Percentiles rank a stretch among this genome's conserved stretches.
Evolutionary conservation across 2,113 vertebrate species (phyloP).

Genomic region (Ursus arctos): DNA sequence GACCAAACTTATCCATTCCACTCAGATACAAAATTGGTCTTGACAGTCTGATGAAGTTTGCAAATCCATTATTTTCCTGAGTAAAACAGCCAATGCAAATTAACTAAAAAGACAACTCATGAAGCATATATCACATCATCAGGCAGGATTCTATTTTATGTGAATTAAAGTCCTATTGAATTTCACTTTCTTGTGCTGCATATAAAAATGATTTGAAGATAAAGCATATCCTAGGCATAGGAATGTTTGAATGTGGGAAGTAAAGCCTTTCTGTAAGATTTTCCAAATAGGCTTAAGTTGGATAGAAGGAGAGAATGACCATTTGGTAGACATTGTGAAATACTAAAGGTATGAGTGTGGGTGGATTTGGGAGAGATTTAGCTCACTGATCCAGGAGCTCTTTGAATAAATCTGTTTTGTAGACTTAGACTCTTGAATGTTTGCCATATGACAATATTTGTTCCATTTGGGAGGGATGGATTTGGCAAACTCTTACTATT

Average conservation of each 20-base stretch:
- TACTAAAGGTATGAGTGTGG: neutral
- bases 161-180: neutral
- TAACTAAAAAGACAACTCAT: neutral
- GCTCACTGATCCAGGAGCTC: neutral
- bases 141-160: neutral
- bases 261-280: neutral
- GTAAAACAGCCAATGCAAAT: neutral
- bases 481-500: neutral
- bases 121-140: neutral
- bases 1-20: neutral
- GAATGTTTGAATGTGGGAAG: neutral
- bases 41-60: neutral
- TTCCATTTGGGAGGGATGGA: neutral
- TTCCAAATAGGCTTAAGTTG: neutral
- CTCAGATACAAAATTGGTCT: neutral
- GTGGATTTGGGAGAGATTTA: neutral
- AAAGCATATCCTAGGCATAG: neutral
- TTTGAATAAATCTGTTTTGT: neutral
- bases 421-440: neutral
- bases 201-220: neutral
- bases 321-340: slow-evolving; percentile 45
- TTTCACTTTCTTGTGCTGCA: neutral
- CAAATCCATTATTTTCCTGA: neutral
- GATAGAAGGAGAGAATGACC: neutral
- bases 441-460: neutral